phyloP scores from a whole-genome alignment of 2,113 vertebrate species.

The Scalopus aquaticus region DNA sequence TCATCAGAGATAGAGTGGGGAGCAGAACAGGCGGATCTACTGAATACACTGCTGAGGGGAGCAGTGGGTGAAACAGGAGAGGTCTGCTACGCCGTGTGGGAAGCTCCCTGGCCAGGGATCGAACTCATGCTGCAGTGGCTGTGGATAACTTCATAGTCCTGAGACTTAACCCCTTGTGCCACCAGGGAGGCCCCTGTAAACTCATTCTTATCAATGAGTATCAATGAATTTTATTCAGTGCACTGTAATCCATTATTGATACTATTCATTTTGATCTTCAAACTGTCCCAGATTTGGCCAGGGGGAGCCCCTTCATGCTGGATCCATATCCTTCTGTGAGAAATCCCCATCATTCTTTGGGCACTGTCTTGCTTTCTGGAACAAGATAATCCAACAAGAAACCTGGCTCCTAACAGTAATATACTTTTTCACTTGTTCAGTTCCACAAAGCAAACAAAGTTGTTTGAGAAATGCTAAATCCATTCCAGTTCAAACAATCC shows the following conservation, averaged over 20 bases:
- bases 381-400: not conserved
- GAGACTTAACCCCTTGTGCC: too few species aligned
- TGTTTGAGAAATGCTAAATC: not conserved
- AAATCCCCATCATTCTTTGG: not conserved
- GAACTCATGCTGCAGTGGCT: too few species aligned
- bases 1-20: too few species aligned
- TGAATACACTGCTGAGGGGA: too few species aligned
- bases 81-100: too few species aligned
- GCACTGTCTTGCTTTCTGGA: not conserved
- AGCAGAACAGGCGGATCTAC: too few species aligned
- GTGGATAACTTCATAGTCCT: too few species aligned
- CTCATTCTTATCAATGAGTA: not conserved
- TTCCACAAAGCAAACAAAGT: not conserved
- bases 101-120: too few species aligned
- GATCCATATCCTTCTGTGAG: not conserved
- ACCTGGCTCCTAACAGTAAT: not conserved
- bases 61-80: too few species aligned
- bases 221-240: not conserved
- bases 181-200: not conserved
- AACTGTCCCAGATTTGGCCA: not conserved
- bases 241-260: not conserved
- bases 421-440: not conserved
- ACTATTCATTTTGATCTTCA: slow-evolving; percentile 7
- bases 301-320: not conserved
- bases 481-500: too few species aligned